These are phyloP conservation scores for Pissodes strobi DNA, from an alignment of 1,140 invertebrate genomes.

Conservation along the genomic window DNA sequence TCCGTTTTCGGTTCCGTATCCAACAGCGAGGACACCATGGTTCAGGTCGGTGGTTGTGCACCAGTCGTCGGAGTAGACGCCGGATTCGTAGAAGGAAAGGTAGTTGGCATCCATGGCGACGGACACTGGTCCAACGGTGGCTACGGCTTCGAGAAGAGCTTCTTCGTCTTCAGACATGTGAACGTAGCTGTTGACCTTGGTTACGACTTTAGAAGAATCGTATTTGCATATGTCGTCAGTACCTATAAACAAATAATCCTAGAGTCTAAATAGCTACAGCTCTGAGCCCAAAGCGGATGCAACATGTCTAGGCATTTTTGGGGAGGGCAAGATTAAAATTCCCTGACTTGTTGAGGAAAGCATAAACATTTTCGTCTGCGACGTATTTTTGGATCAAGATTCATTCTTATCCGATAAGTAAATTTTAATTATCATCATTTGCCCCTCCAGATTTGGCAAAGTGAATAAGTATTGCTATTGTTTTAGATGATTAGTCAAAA, in stretches of 20 bases:
- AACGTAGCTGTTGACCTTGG: conserved; percentile 53
- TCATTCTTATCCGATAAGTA: no score
- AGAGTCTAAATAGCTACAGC: not conserved
- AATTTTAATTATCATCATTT: no score
- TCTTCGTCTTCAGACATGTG: conserved; percentile 64
- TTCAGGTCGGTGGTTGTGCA: conserved; percentile 31
- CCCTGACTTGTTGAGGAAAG: no score
- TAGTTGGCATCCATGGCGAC: conserved; percentile 86
- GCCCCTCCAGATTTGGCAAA: no score
- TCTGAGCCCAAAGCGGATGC: not conserved
- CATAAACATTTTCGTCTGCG: no score
- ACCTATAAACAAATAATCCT: conserved; percentile 10
- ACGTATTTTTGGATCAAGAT: no score
- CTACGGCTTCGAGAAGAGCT: conserved; percentile 74
- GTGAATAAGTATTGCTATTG: no score
- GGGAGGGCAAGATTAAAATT: not conserved
- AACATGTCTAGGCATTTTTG: not conserved
- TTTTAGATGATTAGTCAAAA: no score
- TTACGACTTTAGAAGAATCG: conserved; percentile 51
- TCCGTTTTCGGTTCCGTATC: conserved; percentile 39
- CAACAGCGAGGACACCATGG: conserved; percentile 43
- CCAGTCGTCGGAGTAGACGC: conserved; percentile 43
- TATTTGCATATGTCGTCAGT: conserved; percentile 27
- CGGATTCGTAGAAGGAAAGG: conserved; percentile 36
- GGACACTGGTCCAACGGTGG: conserved; percentile 84